Conservation (phyloP, 2,113 vertebrate species). For the Actinemys pallida region DNA sequence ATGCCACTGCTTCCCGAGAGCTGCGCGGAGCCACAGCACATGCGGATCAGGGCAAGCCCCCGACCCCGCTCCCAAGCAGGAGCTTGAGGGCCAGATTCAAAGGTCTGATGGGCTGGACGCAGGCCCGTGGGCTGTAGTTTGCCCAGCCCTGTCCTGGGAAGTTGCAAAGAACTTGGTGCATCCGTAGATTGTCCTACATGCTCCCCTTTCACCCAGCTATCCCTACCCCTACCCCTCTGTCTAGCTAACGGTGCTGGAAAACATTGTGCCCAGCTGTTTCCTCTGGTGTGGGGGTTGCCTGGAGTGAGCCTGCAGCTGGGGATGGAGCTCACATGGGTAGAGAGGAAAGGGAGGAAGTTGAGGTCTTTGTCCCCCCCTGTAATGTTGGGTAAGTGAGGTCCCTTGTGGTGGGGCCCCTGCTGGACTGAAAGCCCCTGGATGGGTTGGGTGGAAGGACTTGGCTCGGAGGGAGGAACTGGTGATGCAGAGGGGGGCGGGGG, state of each 20-base stretch:
- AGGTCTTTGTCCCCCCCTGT: constrained; percentile 48
- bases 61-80: too few species aligned
- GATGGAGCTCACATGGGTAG: neutral
- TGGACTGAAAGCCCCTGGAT: neutral
- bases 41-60: too few species aligned
- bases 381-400: neutral
- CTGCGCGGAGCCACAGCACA: too few species aligned
- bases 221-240: neutral
- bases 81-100: too few species aligned
- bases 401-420: too few species aligned
- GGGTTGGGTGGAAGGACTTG: neutral
- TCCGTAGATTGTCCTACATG: accelerated
- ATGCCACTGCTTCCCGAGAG: too few species aligned
- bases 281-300: neutral
- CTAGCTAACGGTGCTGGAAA: constrained; percentile 23
- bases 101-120: too few species aligned
- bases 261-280: constrained; percentile 67
- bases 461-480: accelerated
- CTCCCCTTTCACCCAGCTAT: accelerated
- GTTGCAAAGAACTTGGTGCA: too few species aligned
- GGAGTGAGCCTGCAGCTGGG: constrained; percentile 38
- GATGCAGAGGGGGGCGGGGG: neutral
- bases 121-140: too few species aligned
- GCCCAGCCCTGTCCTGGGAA: too few species aligned
- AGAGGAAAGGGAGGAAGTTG: neutral